Evolutionary conservation across 2,797 vertebrate genomes (phyloP).

Genomic region (Eulemur rubriventer): DNA sequence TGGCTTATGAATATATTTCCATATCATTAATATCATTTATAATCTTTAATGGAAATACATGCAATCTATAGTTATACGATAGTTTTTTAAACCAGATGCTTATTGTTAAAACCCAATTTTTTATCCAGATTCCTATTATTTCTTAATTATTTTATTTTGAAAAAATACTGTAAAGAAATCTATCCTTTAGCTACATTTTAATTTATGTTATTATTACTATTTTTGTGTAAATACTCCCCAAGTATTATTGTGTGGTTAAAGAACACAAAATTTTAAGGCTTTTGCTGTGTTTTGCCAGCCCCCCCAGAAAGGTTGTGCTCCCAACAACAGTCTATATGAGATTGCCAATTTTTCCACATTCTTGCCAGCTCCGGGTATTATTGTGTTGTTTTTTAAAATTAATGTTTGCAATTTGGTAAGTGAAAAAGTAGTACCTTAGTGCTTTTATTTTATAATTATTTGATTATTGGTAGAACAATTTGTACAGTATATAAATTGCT

Average conservation of each 20-base stretch:
- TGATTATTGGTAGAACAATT: not conserved
- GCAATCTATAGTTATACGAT: not conserved
- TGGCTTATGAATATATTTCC: not conserved
- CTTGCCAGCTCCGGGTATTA: not conserved
- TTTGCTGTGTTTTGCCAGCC: not conserved
- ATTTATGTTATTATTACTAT: not conserved
- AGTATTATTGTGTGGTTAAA: not conserved
- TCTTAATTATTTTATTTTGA: constrained; percentile 32
- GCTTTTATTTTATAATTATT: constrained; percentile 28
- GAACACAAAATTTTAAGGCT: not conserved
- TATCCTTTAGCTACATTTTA: not conserved
- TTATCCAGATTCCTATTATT: constrained; percentile 2
- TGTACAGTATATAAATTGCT: not conserved
- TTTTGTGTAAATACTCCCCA: not conserved
- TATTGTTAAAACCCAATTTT: not conserved
- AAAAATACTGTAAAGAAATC: not conserved
- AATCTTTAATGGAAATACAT: not conserved
- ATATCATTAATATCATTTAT: constrained; percentile 1
- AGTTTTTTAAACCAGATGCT: not conserved
- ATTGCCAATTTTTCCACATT: not conserved
- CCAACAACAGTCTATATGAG: not conserved
- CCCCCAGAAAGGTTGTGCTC: not conserved
- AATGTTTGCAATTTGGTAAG: not conserved
- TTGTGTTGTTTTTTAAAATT: not conserved
- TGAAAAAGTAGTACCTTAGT: not conserved